Conservation (phyloP, 2,797 vertebrate species). For the Sebastes paucispinis region DNA sequence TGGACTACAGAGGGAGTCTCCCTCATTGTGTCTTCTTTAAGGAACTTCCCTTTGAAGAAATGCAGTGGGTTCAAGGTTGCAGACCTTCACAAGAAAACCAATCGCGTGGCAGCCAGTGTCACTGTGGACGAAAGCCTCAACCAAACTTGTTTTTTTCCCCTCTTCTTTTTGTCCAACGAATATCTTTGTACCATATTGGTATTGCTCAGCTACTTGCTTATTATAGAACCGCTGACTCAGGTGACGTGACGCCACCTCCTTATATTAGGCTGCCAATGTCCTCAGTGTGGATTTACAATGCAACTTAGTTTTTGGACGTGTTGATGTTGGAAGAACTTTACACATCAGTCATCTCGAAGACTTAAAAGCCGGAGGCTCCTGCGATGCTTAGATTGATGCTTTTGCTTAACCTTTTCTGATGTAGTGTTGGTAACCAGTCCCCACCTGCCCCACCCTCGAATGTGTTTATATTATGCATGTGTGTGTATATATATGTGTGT, state of each 20-base stretch:
- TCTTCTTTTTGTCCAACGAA: constrained; percentile 73
- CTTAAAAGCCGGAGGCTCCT: constrained; percentile 66
- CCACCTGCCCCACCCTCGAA: constrained; percentile 71
- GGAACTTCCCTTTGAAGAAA: constrained; percentile 52
- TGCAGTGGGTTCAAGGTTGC: constrained; percentile 47
- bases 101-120: constrained; percentile 65
- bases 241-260: constrained; percentile 72
- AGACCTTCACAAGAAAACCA: constrained; percentile 40
- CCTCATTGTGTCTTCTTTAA: constrained; percentile 40
- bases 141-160: constrained; percentile 71
- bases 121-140: constrained; percentile 78
- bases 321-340: constrained; percentile 61
- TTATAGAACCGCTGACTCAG: constrained; percentile 76
- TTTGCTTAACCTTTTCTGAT: constrained; percentile 82
- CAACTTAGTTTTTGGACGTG: constrained; percentile 65
- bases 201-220: constrained; percentile 85
- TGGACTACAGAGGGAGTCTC: constrained; percentile 49
- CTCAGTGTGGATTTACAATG: constrained; percentile 81
- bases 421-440: constrained; percentile 82
- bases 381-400: constrained; percentile 77
- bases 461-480: constrained; percentile 88
- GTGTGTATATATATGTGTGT: constrained; percentile 88
- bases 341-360: constrained; percentile 62
- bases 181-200: constrained; percentile 91
- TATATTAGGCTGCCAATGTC: constrained; percentile 79